phyloP scores from a whole-genome alignment of 2,797 vertebrate species.

The Clamator glandarius region DNA sequence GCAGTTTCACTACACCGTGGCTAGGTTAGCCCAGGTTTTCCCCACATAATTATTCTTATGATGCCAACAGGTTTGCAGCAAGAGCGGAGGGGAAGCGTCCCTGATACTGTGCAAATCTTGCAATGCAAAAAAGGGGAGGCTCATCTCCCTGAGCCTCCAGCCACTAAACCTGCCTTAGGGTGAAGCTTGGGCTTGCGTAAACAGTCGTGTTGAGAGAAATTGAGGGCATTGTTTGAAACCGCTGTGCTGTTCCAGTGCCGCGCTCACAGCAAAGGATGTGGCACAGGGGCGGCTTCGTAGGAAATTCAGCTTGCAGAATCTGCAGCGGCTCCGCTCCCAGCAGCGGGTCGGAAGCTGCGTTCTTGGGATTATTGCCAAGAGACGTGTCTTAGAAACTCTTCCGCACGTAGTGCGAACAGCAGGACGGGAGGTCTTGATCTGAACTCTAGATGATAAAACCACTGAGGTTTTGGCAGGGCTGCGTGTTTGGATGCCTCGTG shows the following conservation, averaged over 20 bases:
- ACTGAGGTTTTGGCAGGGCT: conserved; percentile 21
- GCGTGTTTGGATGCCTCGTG: neutral
- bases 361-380: neutral
- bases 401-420: neutral
- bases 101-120: fast-evolving
- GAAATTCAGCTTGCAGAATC: neutral
- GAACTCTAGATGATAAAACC: conserved; percentile 33
- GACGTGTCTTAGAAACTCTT: neutral
- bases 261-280: neutral
- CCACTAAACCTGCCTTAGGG: neutral
- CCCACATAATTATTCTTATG: neutral
- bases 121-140: neutral
- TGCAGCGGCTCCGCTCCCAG: neutral
- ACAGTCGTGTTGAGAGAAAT: neutral
- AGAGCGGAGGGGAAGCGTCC: neutral
- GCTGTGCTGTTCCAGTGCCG: neutral
- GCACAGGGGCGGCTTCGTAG: fast-evolving
- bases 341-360: neutral
- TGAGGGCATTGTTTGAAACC: neutral
- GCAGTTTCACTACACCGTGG: fast-evolving
- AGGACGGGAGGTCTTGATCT: conserved; percentile 18
- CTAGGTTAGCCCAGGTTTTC: neutral
- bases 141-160: neutral
- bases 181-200: neutral
- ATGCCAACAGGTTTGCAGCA: neutral